These are phyloP conservation scores for Drosophila sechellia DNA, from an alignment of 1,140 invertebrate species.

Conservation along the genomic window DNA sequence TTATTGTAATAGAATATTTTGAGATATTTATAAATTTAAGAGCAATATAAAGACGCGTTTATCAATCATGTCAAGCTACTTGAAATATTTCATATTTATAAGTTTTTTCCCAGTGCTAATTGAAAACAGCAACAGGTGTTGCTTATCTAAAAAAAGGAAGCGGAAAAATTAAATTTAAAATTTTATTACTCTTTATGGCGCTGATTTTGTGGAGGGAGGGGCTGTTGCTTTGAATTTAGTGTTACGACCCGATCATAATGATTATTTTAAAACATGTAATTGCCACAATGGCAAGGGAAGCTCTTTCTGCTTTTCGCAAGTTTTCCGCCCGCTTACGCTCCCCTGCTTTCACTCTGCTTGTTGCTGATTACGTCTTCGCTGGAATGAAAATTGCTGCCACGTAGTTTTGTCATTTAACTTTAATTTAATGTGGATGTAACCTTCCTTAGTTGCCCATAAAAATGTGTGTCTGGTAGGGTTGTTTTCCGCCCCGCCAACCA, in stretches of 20 bases:
- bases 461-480: conserved; percentile 47
- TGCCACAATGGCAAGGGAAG: conserved; percentile 32
- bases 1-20: too few species aligned
- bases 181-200: conserved; percentile 78
- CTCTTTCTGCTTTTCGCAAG: neutral
- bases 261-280: conserved; percentile 81
- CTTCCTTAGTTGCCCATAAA: conserved; percentile 78
- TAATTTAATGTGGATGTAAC: conserved; percentile 83
- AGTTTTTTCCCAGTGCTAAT: neutral
- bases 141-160: conserved; percentile 8
- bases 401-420: conserved; percentile 83
- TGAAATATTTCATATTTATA: neutral
- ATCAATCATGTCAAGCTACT: too few species aligned
- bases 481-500: neutral
- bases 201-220: neutral
- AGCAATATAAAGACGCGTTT: too few species aligned
- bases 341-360: conserved; percentile 26
- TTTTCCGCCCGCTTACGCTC: neutral
- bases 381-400: conserved; percentile 77
- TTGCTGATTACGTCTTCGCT: conserved; percentile 66
- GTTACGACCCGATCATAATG: conserved; percentile 75
- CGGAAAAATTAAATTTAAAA: conserved; percentile 77
- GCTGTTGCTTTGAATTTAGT: conserved; percentile 59
- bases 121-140: conserved; percentile 49
- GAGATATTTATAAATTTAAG: accelerated